phyloP scores from a whole-genome alignment of 2,113 vertebrate species.

The Nibea albiflora region DNA sequence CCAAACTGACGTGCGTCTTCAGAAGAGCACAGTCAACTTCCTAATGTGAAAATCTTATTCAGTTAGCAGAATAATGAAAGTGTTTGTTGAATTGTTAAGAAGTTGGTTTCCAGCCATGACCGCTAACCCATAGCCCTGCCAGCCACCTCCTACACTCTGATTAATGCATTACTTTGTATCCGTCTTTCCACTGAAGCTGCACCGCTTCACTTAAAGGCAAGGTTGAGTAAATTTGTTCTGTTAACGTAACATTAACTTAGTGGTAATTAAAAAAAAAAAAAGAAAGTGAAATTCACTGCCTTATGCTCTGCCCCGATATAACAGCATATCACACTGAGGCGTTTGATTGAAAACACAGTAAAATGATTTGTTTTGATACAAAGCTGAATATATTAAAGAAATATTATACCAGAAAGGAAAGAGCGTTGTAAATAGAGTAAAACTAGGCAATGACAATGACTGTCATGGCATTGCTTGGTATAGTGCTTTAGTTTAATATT shows the following conservation, averaged over 20 bases:
- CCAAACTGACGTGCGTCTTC: constrained; percentile 11
- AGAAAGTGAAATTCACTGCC: constrained; percentile 27
- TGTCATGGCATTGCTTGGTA: constrained; percentile 51
- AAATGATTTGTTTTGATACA: constrained; percentile 35
- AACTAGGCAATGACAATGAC: constrained; percentile 52
- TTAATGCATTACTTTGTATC: constrained; percentile 1
- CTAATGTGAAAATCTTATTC: neutral
- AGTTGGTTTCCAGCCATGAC: constrained; percentile 22
- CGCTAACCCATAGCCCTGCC: neutral
- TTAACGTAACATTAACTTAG: constrained; percentile 11
- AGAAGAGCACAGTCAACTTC: neutral
- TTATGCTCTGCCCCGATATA: constrained; percentile 13
- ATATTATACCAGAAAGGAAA: constrained; percentile 54
- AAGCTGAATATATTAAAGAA: constrained; percentile 55
- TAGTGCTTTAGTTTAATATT: constrained; percentile 71
- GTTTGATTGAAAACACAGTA: constrained; percentile 43
- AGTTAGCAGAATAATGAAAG: neutral
- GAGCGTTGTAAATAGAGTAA: constrained; percentile 66
- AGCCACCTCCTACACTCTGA: neutral
- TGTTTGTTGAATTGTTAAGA: neutral
- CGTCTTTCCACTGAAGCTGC: neutral
- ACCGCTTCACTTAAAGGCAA: constrained; percentile 21
- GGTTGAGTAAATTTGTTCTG: constrained; percentile 16
- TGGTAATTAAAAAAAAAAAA: constrained; percentile 12
- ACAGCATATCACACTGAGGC: constrained; percentile 25